Percentiles rank a stretch among this genome's conserved stretches.
Evolutionary conservation across 1,140 invertebrate genomes (phyloP).

Genomic region (Eulimnadia texana): DNA sequence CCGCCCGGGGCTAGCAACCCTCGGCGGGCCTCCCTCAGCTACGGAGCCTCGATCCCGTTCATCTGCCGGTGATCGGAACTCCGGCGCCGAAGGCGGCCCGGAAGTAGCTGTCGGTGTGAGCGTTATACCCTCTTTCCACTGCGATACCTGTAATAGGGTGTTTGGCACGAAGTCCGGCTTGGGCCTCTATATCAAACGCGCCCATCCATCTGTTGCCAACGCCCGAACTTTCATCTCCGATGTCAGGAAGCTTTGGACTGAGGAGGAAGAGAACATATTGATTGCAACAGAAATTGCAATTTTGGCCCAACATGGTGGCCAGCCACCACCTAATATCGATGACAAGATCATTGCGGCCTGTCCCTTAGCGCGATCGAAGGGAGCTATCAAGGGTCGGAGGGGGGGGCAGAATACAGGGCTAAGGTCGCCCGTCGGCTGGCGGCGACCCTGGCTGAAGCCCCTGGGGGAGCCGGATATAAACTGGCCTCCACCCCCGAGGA

Average conservation of each 20-base stretch:
- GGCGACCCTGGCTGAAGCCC: not conserved
- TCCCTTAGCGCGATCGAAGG: not conserved
- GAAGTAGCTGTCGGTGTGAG: not conserved
- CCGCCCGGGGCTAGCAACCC: not conserved
- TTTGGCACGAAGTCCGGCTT: not conserved
- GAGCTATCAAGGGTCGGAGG: not conserved
- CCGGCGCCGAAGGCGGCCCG: too few relatives aligned
- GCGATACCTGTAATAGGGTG: not conserved
- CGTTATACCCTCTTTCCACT: not conserved
- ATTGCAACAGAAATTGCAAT: not conserved
- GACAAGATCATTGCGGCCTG: not conserved
- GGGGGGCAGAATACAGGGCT: not conserved
- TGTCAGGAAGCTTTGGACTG: not conserved
- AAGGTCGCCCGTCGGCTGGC: not conserved
- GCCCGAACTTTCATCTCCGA: not conserved
- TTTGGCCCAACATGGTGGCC: not conserved
- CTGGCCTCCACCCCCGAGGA: not conserved
- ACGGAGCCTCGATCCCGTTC: not conserved
- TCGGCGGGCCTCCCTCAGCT: not conserved
- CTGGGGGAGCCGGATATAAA: not conserved
- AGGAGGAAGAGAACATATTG: not conserved
- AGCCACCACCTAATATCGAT: not conserved
- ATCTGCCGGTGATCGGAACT: not conserved
- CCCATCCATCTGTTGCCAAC: not conserved
- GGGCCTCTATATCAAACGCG: not conserved